A percentile compares a stretch with the other conserved stretches of the same genome.
Evolutionary conservation across 1,140 invertebrate species (phyloP).

Genomic region (Papilio aristodemus): DNA sequence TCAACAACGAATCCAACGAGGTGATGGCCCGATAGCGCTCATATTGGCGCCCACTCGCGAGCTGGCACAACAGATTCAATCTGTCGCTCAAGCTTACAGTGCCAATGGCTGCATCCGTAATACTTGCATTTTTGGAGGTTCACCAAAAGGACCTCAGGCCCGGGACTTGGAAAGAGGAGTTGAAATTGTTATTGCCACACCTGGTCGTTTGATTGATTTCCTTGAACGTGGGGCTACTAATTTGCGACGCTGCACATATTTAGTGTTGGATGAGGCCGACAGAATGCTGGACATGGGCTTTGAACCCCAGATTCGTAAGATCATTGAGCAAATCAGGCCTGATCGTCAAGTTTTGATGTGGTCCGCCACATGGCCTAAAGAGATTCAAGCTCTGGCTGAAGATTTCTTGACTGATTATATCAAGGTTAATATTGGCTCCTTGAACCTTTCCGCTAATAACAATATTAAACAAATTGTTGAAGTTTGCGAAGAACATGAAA

Average conservation of each 20-base stretch:
- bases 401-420: conserved; percentile 96
- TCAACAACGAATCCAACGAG: conserved; percentile 85
- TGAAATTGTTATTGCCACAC: conserved; percentile 97
- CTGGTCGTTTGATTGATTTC: conserved; percentile 98
- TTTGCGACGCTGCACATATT: conserved; percentile 93
- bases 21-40: conserved; percentile 95
- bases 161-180: conserved; percentile 94
- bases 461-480: conserved; percentile 98
- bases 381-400: conserved; percentile 95
- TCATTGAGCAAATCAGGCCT: conserved; percentile 96
- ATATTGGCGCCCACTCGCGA: conserved; percentile 98
- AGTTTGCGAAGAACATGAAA: conserved; percentile 95
- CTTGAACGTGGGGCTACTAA: conserved; percentile 96
- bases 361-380: conserved; percentile 99
- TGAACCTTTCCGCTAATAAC: conserved; percentile 97
- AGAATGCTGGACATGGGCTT: conserved; percentile 98
- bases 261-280: conserved; percentile 98
- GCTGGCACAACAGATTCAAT: conserved; percentile 98
- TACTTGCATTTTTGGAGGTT: conserved; percentile 98
- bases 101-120: conserved; percentile 90
- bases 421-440: conserved; percentile 96
- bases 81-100: conserved; percentile 95
- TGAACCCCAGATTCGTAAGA: conserved; percentile 99
- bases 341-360: conserved; percentile 99
- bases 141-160: conserved; percentile 96